Percentiles rank a stretch among this genome's conserved stretches.
Conservation (phyloP, 2,888 invertebrate species). For the Saturnia pavonia region DNA sequence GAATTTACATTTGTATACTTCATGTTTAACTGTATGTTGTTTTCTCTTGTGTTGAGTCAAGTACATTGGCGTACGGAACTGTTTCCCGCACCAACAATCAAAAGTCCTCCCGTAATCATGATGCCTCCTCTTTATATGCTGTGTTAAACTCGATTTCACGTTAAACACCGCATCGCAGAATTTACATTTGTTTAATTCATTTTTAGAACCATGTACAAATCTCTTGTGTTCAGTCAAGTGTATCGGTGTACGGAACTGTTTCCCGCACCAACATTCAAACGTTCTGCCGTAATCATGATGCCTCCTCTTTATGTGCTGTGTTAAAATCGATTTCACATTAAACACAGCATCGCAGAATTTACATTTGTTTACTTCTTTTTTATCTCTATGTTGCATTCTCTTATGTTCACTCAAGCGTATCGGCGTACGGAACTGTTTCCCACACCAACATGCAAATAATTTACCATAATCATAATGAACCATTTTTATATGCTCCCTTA, state of each 20-base stretch:
- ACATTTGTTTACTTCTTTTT: neutral
- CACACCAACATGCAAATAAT: neutral
- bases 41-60: neutral
- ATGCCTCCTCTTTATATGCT: neutral
- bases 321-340: neutral
- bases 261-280: slow-evolving; percentile 1
- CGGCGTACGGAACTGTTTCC: neutral
- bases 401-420: neutral
- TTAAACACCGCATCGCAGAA: too few species aligned
- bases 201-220: too few species aligned
- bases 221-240: neutral
- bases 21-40: neutral
- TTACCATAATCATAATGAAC: neutral
- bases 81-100: neutral
- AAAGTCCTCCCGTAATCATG: neutral
- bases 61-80: neutral
- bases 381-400: neutral
- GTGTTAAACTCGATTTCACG: neutral
- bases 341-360: too few species aligned
- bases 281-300: neutral
- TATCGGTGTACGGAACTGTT: neutral
- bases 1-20: neutral
- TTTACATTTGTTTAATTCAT: neutral
- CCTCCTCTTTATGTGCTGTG: neutral
- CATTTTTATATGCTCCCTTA: neutral